phyloP scores from a whole-genome alignment of 2,888 invertebrate species.

The Drosophila buzzatii region DNA sequence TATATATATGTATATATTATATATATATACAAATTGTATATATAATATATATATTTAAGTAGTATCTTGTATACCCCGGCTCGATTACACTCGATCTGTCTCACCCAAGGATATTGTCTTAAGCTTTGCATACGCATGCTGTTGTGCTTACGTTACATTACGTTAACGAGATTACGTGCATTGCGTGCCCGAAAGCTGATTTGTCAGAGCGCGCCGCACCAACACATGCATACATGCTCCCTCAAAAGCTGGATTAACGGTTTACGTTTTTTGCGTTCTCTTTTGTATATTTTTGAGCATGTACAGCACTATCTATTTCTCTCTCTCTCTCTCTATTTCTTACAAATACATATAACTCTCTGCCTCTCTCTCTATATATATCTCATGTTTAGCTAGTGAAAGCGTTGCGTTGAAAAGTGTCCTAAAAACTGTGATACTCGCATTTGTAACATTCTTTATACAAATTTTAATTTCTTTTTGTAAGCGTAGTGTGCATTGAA shows the following conservation, averaged over 20 bases:
- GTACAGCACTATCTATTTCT: constrained; percentile 61
- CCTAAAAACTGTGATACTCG: constrained; percentile 67
- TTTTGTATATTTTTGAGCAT: constrained; percentile 75
- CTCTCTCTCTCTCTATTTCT: constrained; percentile 36
- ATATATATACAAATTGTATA: constrained; percentile 23
- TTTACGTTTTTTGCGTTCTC: constrained; percentile 57
- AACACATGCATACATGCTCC: constrained; percentile 33
- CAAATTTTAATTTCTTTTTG: constrained; percentile 46
- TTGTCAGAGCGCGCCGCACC: constrained; percentile 35
- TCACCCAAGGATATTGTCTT: constrained; percentile 51
- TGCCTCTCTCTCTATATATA: constrained; percentile 47
- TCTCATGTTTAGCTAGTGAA: constrained; percentile 77
- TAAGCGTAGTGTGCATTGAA: constrained; percentile 79
- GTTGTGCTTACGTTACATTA: constrained; percentile 53
- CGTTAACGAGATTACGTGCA: constrained; percentile 38
- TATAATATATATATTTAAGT: constrained; percentile 31
- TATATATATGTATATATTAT: constrained; percentile 18
- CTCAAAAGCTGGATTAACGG: constrained; percentile 31
- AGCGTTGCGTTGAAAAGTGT: constrained; percentile 68
- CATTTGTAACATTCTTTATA: constrained; percentile 58
- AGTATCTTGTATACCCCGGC: constrained; percentile 43
- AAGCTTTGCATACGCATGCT: constrained; percentile 61
- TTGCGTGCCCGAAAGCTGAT: constrained; percentile 44
- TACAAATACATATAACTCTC: constrained; percentile 32
- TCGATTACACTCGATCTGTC: constrained; percentile 51